phyloP scores from a whole-genome alignment of 2,797 vertebrate species.

The Lepus townsendii region DNA sequence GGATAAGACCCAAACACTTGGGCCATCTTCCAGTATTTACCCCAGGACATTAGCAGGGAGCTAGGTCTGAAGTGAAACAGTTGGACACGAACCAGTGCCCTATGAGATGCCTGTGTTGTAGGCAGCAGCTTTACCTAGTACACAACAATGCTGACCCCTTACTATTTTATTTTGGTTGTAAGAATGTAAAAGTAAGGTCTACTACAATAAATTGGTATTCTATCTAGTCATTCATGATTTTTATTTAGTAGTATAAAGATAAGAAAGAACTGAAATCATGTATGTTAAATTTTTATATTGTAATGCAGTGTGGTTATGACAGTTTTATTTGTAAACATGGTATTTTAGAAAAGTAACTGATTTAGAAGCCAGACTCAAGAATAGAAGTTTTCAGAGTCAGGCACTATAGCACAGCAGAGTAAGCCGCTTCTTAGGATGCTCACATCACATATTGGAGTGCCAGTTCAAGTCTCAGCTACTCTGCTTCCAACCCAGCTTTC shows the following conservation, averaged over 20 bases:
- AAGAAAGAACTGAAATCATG: background rate
- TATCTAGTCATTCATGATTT: background rate
- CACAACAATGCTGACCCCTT: background rate
- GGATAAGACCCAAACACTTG: too few relatives aligned
- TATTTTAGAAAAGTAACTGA: background rate
- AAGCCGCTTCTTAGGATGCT: too few relatives aligned
- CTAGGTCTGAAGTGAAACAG: too few relatives aligned
- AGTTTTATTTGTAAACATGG: background rate
- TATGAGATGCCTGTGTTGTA: too few relatives aligned
- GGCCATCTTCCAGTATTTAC: too few relatives aligned
- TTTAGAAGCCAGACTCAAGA: conserved; percentile 10
- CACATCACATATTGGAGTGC: too few relatives aligned
- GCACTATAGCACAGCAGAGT: too few relatives aligned
- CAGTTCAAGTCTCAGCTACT: too few relatives aligned
- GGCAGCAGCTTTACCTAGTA: too few relatives aligned
- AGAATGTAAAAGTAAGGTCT: conserved; percentile 37
- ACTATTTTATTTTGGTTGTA: conserved; percentile 26
- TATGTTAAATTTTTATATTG: conserved; percentile 46
- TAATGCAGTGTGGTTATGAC: conserved; percentile 13
- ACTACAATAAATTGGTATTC: conserved; percentile 19
- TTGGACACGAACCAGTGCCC: too few relatives aligned
- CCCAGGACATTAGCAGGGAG: too few relatives aligned
- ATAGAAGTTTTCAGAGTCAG: background rate
- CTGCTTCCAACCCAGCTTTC: too few relatives aligned
- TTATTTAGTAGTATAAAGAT: conserved; percentile 2